Percentiles rank a stretch among this genome's conserved stretches.
phyloP scores from a whole-genome alignment of 2,113 vertebrate genomes.

The Phocoena phocoena region DNA sequence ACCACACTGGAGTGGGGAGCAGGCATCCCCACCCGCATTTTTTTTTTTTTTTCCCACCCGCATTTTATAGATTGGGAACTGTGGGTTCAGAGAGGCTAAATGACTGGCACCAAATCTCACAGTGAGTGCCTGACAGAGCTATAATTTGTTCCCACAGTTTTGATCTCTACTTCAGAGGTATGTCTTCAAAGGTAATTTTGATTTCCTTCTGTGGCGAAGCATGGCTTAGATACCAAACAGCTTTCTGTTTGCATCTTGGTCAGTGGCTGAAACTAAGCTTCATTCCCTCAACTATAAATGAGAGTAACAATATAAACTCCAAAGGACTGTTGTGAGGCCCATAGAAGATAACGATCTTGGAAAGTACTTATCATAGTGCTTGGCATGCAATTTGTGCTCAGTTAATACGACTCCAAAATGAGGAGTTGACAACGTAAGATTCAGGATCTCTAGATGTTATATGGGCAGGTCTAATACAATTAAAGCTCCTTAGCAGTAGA shows the following conservation, averaged over 20 bases:
- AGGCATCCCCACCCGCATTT: rapidly evolving
- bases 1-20: not conserved
- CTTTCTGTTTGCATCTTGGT: not conserved
- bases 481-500: not conserved
- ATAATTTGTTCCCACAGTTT: not conserved
- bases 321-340: not conserved
- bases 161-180: not conserved
- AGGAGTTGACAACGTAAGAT: not conserved
- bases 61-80: not conserved
- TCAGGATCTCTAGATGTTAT: not conserved
- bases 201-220: not conserved
- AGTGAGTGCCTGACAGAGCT: not conserved
- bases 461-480: not conserved
- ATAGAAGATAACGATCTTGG: not conserved
- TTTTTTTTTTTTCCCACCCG: too few relatives aligned
- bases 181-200: not conserved
- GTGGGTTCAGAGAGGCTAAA: not conserved
- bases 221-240: not conserved
- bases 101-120: not conserved
- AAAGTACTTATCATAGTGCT: not conserved
- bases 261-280: not conserved
- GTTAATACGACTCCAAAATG: not conserved
- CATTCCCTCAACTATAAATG: too few relatives aligned
- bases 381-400: not conserved
- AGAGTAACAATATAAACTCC: too few relatives aligned